Base-by-base conservation (phyloP, 2,888 invertebrate genomes). In the Punctoribates punctum region DNA sequence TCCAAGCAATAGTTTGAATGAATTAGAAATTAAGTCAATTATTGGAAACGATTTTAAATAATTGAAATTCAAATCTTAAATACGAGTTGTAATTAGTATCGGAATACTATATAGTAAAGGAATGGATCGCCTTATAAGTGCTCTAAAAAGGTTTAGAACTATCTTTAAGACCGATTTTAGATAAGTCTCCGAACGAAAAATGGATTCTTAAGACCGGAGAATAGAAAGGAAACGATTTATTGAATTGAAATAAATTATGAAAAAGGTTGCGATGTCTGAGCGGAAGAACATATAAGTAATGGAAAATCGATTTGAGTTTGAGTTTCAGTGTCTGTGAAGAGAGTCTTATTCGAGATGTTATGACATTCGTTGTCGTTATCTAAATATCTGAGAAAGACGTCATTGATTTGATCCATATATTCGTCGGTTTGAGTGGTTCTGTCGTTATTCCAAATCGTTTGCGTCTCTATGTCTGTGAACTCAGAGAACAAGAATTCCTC, bases 391-490 rank as follows among this genome's bases (percentile, higher is more conserved):
- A 48, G 34, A 48, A 73, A 34, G 6, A 73, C 46, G 27, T 73
- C 73, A 51, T 48, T 42, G 15, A 48, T 48, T 48, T 29, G n/a
- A 48, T 73, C 73, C 34, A 57, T 51, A 74, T 57, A 17, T 57
- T 74, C 74, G 46, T 77, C 77, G 11, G 77, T 77, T 75, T 77
- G 77, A n/a, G 77, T 77, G n/a, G 73, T 75, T 42, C 70, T 54
- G 70, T 77, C 77, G 62, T 78, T 76, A 20, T 80, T 77, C 80
- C 80, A 80, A 25, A 78, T 79, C 9, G 80, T 80, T 78, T 80
- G 80, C 20, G 80, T 80, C 73, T 80, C 80, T 17, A 78, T 80
- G 60, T 80, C 80, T n/a, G 75, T 78, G 74, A 80, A 78, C 73
- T 80, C 80, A 15, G 77, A 75, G 25, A 80, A 74, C 25, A 67